phyloP scores from a whole-genome alignment of 2,888 invertebrate species.

The Cenopis cana region DNA sequence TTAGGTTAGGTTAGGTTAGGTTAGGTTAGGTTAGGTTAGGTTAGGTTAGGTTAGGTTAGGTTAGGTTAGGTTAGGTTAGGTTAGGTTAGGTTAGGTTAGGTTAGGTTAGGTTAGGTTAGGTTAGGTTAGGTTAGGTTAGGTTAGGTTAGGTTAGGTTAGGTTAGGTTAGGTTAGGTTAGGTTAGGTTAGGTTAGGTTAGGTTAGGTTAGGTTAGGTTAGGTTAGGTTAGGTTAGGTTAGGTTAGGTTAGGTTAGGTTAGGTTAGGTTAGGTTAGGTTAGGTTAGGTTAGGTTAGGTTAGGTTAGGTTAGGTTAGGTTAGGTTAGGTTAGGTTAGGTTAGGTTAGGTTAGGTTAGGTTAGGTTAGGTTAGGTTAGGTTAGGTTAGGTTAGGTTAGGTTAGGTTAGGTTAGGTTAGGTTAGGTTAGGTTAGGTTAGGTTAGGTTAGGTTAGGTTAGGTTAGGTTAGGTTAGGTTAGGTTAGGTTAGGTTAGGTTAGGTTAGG shows the following conservation, averaged over 20 bases:
- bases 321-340: slow-evolving; percentile 18
- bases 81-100: slow-evolving; percentile 18
- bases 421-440: slow-evolving; percentile 18
- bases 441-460: slow-evolving; percentile 18
- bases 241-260: slow-evolving; percentile 18
- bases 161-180: slow-evolving; percentile 18
- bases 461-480: slow-evolving; percentile 18
- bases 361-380: slow-evolving; percentile 18
- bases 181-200: slow-evolving; percentile 18
- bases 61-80: slow-evolving; percentile 18
- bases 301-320: slow-evolving; percentile 18
- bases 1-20: slow-evolving; percentile 18
- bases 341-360: slow-evolving; percentile 18
- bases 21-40: slow-evolving; percentile 18
- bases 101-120: slow-evolving; percentile 18
- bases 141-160: slow-evolving; percentile 18
- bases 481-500: slow-evolving; percentile 18
- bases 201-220: slow-evolving; percentile 18
- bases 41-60: slow-evolving; percentile 18
- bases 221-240: slow-evolving; percentile 18
- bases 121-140: slow-evolving; percentile 18
- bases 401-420: slow-evolving; percentile 18
- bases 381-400: slow-evolving; percentile 18
- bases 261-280: slow-evolving; percentile 18
- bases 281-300: slow-evolving; percentile 18